These are phyloP conservation scores for Butorides virescens DNA, from an alignment of 2,113 vertebrate species.

Conservation along the genomic window DNA sequence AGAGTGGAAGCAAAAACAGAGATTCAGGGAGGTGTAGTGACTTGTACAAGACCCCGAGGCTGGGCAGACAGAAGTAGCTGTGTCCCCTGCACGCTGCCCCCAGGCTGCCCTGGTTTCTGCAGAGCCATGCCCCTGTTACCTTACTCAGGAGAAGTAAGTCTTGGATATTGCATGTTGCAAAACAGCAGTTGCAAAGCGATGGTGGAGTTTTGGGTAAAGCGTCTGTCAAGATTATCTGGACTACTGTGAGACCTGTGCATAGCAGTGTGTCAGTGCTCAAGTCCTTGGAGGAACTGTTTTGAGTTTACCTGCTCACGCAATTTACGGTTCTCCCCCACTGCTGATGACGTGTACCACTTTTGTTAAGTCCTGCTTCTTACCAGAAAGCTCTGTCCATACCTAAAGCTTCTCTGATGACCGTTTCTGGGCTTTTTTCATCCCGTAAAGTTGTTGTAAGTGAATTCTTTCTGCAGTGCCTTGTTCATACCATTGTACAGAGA, in stretches of 20 bases:
- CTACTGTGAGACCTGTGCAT: neutral
- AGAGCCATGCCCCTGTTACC: neutral
- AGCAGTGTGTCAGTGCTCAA: neutral
- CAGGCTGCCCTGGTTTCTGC: neutral
- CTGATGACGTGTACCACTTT: accelerated
- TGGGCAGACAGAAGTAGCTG: neutral
- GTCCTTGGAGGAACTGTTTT: neutral
- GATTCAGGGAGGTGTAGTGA: neutral
- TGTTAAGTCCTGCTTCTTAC: neutral
- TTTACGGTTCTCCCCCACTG: neutral
- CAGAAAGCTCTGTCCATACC: neutral
- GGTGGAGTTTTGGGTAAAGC: neutral
- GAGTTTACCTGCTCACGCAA: neutral
- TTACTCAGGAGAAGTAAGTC: neutral
- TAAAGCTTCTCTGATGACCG: neutral
- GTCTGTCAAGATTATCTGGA: neutral
- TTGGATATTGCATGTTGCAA: neutral
- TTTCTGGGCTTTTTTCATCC: neutral
- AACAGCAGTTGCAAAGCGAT: neutral
- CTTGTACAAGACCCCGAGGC: neutral
- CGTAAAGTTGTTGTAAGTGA: neutral
- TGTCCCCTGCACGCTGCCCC: neutral
- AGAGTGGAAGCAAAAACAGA: neutral
- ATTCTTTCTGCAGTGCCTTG: neutral
- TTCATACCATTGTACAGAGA: accelerated